Percentiles rank a stretch among this genome's conserved stretches.
Conservation (phyloP, 2,888 invertebrate species). For the Crematogaster levior region DNA sequence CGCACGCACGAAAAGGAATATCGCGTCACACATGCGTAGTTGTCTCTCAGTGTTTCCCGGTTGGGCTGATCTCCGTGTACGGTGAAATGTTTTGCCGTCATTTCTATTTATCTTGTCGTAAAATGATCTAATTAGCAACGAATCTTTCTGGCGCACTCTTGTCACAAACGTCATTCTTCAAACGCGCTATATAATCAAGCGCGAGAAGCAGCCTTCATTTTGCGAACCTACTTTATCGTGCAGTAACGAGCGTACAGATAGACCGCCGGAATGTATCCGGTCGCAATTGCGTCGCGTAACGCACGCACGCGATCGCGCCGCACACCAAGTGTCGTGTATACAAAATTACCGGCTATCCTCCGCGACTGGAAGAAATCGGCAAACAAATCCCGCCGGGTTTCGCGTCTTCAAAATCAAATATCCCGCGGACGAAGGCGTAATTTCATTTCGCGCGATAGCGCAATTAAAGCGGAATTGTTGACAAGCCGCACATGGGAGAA, state of each 20-base stretch:
- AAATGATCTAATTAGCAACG: conserved; percentile 70
- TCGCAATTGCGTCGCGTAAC: conserved; percentile 16
- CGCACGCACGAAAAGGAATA: not conserved
- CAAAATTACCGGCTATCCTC: not conserved
- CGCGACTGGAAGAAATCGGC: conserved; percentile 31
- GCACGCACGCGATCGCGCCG: not conserved
- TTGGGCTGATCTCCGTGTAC: conserved; percentile 20
- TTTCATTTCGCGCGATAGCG: conserved; percentile 48
- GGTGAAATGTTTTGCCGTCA: conserved; percentile 23
- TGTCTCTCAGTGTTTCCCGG: not conserved
- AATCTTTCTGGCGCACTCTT: conserved; percentile 39
- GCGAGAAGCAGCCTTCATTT: conserved; percentile 46
- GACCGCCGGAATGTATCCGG: conserved; percentile 21
- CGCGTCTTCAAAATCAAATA: conserved; percentile 48
- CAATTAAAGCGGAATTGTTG: conserved; percentile 61
- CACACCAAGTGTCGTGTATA: conserved; percentile 22
- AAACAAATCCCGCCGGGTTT: conserved; percentile 6
- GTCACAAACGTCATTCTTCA: conserved; percentile 43
- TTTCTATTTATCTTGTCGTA: conserved; percentile 55
- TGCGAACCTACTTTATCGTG: conserved; percentile 51
- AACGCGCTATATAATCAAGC: conserved; percentile 11
- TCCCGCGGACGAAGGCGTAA: conserved; percentile 43
- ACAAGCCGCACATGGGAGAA: conserved; percentile 26
- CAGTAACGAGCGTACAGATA: conserved; percentile 58
- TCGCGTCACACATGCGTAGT: not conserved